phyloP scores from a whole-genome alignment of 2,888 invertebrate species.

The Leptarthrus brevirostris region DNA sequence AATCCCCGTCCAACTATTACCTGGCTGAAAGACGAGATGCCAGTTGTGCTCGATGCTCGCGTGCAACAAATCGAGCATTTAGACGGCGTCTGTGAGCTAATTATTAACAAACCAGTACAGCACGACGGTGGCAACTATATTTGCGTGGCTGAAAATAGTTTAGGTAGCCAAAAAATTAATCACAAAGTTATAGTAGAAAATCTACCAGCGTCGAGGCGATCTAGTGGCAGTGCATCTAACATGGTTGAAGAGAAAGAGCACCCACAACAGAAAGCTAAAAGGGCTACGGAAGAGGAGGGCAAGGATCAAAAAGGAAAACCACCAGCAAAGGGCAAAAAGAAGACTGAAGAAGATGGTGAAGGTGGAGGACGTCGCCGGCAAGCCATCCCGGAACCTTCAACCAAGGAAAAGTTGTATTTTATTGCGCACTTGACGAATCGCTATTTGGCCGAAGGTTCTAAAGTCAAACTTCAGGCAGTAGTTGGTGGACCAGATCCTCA shows the following conservation, averaged over 20 bases:
- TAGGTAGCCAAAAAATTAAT: conserved; percentile 79
- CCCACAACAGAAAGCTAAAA: conserved; percentile 48
- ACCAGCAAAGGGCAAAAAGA: conserved; percentile 59
- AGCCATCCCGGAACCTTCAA: conserved; percentile 65
- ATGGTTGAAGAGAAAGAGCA: conserved; percentile 52
- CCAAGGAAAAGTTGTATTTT: conserved; percentile 67
- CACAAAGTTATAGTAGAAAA: conserved; percentile 72
- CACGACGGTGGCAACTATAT: conserved; percentile 70
- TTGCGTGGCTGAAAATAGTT: conserved; percentile 76
- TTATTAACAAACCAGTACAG: conserved; percentile 75
- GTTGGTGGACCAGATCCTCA: conserved; percentile 79
- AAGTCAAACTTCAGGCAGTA: conserved; percentile 83
- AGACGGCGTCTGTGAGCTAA: conserved; percentile 80
- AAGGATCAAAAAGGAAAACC: conserved; percentile 53
- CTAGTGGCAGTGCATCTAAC: conserved; percentile 59
- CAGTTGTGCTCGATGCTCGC: conserved; percentile 71
- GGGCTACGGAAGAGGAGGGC: conserved; percentile 51
- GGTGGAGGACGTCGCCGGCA: conserved; percentile 71
- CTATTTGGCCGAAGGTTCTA: conserved; percentile 72
- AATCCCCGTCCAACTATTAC: conserved; percentile 77
- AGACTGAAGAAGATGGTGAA: conserved; percentile 60
- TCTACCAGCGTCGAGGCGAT: conserved; percentile 63
- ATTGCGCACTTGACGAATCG: conserved; percentile 64
- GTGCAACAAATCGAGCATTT: conserved; percentile 76
- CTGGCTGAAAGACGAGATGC: conserved; percentile 79